Evolutionary conservation across 2,113 vertebrate genomes (phyloP).

Genomic region (Rhegmatorhina hoffmannsi): DNA sequence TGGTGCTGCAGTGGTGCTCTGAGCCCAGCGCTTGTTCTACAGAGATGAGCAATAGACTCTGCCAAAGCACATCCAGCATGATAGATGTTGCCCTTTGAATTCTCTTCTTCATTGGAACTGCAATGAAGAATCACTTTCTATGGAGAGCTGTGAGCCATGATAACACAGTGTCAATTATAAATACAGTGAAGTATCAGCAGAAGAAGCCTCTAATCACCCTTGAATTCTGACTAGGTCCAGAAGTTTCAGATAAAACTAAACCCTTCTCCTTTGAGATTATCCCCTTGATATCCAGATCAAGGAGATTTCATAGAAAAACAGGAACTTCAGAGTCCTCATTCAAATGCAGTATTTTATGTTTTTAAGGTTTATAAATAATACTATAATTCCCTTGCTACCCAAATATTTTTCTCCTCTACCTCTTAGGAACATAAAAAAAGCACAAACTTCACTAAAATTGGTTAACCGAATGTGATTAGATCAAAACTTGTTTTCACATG

Average conservation of each 20-base stretch:
- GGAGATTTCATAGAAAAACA: not conserved
- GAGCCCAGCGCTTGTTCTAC: not conserved
- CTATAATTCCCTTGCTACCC: not conserved
- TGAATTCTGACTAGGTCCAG: not conserved
- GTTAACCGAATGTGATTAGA: not conserved
- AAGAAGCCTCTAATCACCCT: not conserved
- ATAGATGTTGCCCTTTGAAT: not conserved
- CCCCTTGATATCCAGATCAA: not conserved
- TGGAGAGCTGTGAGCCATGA: not conserved
- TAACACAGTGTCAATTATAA: not conserved
- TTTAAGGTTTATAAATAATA: not conserved
- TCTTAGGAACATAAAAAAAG: not conserved
- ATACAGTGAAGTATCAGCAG: not conserved
- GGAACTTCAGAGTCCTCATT: not conserved
- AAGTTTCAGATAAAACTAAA: not conserved
- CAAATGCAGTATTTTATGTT: not conserved
- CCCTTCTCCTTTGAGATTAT: not conserved
- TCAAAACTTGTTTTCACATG: constrained; percentile 15
- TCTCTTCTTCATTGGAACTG: not conserved
- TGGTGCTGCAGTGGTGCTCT: not conserved
- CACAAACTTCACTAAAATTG: not conserved
- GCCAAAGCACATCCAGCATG: not conserved
- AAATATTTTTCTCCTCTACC: not conserved
- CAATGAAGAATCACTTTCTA: not conserved
- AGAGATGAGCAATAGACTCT: not conserved